These are phyloP conservation scores for Yponomeuta sedellus DNA, from an alignment of 2,888 invertebrate genomes.

Conservation along the genomic window DNA sequence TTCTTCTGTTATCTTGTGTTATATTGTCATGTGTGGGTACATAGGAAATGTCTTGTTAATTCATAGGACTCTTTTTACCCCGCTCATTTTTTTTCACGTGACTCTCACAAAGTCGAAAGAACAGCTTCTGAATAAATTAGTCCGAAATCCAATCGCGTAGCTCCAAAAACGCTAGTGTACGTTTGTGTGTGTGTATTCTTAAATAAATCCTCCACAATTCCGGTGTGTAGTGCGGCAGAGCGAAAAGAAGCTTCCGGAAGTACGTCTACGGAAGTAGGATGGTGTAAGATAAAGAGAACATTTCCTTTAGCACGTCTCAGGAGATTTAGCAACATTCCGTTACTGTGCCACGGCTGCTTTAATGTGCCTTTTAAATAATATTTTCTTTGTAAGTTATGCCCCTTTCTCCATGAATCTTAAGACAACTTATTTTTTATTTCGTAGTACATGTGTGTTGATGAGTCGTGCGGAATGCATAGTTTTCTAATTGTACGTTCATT, in stretches of 20 bases:
- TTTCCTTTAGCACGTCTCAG: conserved; percentile 70
- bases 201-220: conserved; percentile 62
- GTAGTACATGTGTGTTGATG: too few species aligned
- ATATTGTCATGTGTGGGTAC: too few species aligned
- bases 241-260: conserved; percentile 60
- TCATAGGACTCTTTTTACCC: too few species aligned
- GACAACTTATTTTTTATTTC: too few species aligned
- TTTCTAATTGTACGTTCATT: not conserved
- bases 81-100: too few species aligned
- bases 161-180: not conserved
- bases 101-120: too few species aligned
- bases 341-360: not conserved
- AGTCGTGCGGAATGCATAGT: not conserved
- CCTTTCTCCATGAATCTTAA: not conserved
- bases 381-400: not conserved
- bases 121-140: too few species aligned
- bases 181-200: conserved; percentile 31
- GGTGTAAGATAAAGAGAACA: conserved; percentile 75
- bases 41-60: too few species aligned
- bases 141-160: not conserved
- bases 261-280: conserved; percentile 65
- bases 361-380: not conserved
- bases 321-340: conserved; percentile 63
- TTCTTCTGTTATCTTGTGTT: too few species aligned
- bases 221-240: conserved; percentile 56